Evolutionary conservation across 2,888 invertebrate genomes (phyloP).

Genomic region (Congeria kusceri): DNA sequence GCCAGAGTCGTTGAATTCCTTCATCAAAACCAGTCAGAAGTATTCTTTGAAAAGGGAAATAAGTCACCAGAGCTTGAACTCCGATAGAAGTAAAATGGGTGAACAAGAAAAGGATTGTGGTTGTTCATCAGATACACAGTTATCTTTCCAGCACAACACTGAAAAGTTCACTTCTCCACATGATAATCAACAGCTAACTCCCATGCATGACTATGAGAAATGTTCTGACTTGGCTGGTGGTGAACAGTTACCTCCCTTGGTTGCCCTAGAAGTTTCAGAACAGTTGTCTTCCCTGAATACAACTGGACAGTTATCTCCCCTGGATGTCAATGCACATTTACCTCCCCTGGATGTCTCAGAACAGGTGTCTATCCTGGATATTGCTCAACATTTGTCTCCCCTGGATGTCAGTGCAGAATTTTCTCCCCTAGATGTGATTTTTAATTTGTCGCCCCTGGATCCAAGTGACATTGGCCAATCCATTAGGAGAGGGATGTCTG

Average conservation of each 20-base stretch:
- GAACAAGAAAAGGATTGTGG: neutral
- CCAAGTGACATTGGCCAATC: conserved; percentile 37
- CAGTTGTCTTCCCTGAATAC: too few species aligned
- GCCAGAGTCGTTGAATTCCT: conserved; percentile 65
- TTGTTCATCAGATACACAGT: neutral
- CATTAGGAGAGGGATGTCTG: conserved; percentile 78
- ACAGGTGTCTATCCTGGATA: too few species aligned
- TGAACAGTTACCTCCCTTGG: neutral
- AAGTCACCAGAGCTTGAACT: conserved; percentile 3
- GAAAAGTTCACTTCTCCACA: too few species aligned
- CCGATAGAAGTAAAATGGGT: neutral
- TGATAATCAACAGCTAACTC: too few species aligned
- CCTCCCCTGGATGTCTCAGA: too few species aligned
- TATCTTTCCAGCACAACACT: too few species aligned
- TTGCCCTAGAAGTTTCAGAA: too few species aligned
- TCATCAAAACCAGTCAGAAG: conserved; percentile 48
- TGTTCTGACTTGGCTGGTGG: neutral
- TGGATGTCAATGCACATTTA: too few species aligned
- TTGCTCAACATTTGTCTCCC: too few species aligned
- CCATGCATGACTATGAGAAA: neutral
- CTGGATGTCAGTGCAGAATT: neutral
- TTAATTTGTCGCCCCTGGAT: conserved; percentile 7
- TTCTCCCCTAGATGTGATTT: neutral
- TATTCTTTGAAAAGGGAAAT: conserved; percentile 53
- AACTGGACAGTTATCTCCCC: too few species aligned